phyloP scores from a whole-genome alignment of 2,888 invertebrate genomes.

The Proisotoma minuta region DNA sequence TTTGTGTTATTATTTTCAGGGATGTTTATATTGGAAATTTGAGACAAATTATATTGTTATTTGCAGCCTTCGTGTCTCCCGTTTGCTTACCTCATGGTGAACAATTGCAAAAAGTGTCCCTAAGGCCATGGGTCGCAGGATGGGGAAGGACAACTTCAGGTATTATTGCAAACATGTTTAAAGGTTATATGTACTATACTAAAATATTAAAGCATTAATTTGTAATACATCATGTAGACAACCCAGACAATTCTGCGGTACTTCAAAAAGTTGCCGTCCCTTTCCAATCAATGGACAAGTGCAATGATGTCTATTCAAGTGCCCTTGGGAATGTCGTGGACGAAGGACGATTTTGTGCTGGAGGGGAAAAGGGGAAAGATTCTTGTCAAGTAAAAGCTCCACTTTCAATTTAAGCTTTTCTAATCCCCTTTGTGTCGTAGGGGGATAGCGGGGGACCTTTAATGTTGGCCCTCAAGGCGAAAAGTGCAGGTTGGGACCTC shows the following conservation, averaged over 20 bases:
- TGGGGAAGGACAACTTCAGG: conserved; percentile 25
- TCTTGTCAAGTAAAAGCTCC: neutral
- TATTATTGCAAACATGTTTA: neutral
- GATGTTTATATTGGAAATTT: no score
- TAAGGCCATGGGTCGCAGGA: conserved; percentile 29
- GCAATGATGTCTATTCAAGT: conserved; percentile 31
- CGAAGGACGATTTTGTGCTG: conserved; percentile 37
- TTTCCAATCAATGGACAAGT: conserved; percentile 22
- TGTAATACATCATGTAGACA: conserved; percentile 14
- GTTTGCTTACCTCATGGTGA: conserved; percentile 35
- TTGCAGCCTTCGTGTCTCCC: conserved; percentile 28
- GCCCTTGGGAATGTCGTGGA: conserved; percentile 27
- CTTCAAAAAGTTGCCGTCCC: conserved; percentile 30
- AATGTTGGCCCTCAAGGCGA: conserved; percentile 21
- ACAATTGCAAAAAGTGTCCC: conserved; percentile 8
- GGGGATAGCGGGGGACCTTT: conserved; percentile 31
- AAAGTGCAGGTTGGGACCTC: conserved; percentile 6
- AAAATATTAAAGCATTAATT: neutral
- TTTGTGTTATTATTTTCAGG: neutral
- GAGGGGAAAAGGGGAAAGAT: conserved; percentile 19
- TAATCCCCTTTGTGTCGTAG: neutral
- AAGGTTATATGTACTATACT: neutral
- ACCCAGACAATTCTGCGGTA: conserved; percentile 27
- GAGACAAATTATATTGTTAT: no score
- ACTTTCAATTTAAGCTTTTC: no score